Conservation (phyloP, 1,140 invertebrate species). For the Charaxes varanes region DNA sequence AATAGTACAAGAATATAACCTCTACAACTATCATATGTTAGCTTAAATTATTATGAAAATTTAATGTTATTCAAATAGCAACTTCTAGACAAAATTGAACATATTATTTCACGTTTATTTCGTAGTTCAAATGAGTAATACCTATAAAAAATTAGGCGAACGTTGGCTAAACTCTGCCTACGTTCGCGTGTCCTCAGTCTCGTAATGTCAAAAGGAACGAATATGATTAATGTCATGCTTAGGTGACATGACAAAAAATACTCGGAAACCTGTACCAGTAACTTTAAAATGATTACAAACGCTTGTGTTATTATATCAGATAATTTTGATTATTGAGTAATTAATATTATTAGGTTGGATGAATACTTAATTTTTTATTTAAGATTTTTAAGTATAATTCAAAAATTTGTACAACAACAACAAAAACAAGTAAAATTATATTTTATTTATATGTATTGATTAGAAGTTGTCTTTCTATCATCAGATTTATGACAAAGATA, state of each 20-base stretch:
- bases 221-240: slow-evolving; percentile 1
- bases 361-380: no score
- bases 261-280: not conserved
- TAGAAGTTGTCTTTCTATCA: no score
- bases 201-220: slow-evolving; percentile 64
- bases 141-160: slow-evolving; percentile 62
- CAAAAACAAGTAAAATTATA: no score
- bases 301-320: no score
- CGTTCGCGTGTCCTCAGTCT: slow-evolving; percentile 67
- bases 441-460: no score
- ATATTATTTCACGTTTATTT: not conserved
- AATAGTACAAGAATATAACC: slow-evolving; percentile 43
- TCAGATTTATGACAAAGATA: no score
- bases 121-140: slow-evolving; percentile 33
- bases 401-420: no score
- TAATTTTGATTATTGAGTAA: no score
- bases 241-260: slow-evolving; percentile 1
- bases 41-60: slow-evolving; percentile 4
- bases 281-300: no score
- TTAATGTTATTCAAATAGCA: slow-evolving; percentile 7
- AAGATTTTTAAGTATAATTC: no score
- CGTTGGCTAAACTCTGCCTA: slow-evolving; percentile 59
- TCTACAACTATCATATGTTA: slow-evolving; percentile 40
- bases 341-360: no score
- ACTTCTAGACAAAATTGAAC: not conserved